A percentile compares a stretch with the other conserved stretches of the same genome.
phyloP scores from a whole-genome alignment of 2,113 vertebrate genomes.

The Dendrocopos noguchii region DNA sequence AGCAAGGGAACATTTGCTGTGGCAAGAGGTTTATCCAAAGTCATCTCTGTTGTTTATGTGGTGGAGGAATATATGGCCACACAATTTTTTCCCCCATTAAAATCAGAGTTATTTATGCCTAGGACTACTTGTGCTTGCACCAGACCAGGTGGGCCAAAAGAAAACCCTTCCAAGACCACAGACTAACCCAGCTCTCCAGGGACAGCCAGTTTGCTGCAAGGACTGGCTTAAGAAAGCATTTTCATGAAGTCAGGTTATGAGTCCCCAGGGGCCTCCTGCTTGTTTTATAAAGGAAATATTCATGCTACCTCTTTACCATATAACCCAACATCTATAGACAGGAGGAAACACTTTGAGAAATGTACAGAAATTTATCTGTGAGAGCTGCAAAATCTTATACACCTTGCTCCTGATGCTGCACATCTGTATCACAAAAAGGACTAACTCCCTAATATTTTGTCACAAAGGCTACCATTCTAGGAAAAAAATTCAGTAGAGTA shows the following conservation, averaged over 20 bases:
- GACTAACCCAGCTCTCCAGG: conserved; percentile 39
- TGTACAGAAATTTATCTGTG: not conserved
- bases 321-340: not conserved
- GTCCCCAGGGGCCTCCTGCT: conserved; percentile 22
- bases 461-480: conserved; percentile 9
- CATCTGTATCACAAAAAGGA: not conserved
- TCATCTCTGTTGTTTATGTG: conserved; percentile 2
- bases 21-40: not conserved
- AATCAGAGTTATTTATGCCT: conserved; percentile 61
- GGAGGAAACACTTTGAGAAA: conserved; percentile 29
- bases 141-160: conserved; percentile 48
- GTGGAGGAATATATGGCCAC: not conserved
- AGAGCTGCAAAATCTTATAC: not conserved
- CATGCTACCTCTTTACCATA: conserved; percentile 25
- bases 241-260: conserved; percentile 58
- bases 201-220: conserved; percentile 39
- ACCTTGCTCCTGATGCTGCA: not conserved
- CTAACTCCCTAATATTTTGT: not conserved
- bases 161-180: conserved; percentile 67
- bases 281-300: conserved; percentile 59
- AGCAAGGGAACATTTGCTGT: rapidly evolving
- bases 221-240: conserved; percentile 63
- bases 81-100: conserved; percentile 69
- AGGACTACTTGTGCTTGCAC: conserved; percentile 66
- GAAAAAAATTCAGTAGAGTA: not conserved